phyloP scores from a whole-genome alignment of 2,888 invertebrate species.

The Adineta ricciae region DNA sequence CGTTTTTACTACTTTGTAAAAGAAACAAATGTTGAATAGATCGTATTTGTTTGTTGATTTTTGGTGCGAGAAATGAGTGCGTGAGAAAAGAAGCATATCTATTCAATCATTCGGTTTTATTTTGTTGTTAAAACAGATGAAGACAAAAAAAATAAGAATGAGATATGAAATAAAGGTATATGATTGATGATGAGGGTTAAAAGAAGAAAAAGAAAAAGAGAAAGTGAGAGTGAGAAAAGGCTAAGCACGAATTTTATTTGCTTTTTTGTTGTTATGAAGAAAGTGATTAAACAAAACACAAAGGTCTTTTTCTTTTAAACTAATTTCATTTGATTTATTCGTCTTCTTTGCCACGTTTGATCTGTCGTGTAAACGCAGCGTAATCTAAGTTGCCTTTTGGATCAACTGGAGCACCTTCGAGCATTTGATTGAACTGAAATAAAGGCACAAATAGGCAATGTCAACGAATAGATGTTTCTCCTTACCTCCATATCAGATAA shows the following conservation, averaged over 20 bases:
- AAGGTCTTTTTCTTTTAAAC: background rate
- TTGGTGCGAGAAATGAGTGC: background rate
- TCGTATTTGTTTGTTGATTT: background rate
- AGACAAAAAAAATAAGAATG: background rate
- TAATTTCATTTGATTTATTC: conserved; percentile 37
- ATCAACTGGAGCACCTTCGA: conserved; percentile 6
- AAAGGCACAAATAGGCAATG: background rate
- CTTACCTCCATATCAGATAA: background rate
- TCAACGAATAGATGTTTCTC: background rate
- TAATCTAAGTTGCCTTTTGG: conserved; percentile 47
- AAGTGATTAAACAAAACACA: background rate
- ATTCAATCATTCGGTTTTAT: background rate
- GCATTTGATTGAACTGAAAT: conserved; percentile 18
- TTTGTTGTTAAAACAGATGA: background rate
- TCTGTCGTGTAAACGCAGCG: conserved; percentile 51
- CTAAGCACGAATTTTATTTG: background rate
- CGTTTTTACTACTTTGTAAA: background rate
- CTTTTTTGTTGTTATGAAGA: background rate
- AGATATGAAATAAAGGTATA: background rate
- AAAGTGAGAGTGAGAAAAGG: background rate
- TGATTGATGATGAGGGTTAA: background rate
- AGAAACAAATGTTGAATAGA: background rate
- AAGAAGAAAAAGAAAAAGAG: background rate
- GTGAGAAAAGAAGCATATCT: background rate
- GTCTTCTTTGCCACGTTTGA: conserved; percentile 53